Evolutionary conservation across 2,797 vertebrate genomes (phyloP).

Genomic region (Nannoperca obscura): DNA sequence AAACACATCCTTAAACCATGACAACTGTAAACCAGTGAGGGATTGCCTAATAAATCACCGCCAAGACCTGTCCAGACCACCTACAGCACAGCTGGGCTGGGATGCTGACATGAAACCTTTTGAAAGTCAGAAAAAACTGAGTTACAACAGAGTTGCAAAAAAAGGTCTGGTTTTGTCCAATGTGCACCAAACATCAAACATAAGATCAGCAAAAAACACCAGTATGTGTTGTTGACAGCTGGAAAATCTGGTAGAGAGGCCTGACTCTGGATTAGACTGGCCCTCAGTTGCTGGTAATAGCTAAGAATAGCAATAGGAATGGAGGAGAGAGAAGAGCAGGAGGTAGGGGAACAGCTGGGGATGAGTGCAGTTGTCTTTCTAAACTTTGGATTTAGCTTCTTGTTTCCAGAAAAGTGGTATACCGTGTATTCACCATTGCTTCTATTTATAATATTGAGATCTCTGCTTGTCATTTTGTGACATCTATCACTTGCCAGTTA

Average conservation of each 20-base stretch:
- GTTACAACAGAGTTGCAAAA: neutral
- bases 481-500: no score
- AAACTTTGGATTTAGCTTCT: conserved; percentile 1
- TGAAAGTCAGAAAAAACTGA: conserved; percentile 3
- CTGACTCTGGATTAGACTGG: neutral
- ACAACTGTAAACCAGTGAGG: conserved; percentile 17
- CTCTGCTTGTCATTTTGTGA: neutral
- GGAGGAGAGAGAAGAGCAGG: neutral
- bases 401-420: neutral
- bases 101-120: conserved; percentile 16
- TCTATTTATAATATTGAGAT: neutral
- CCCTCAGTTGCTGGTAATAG: neutral
- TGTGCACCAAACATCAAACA: neutral
- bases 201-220: neutral
- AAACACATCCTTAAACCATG: conserved; percentile 17
- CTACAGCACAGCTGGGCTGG: neutral
- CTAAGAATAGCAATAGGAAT: conserved; percentile 20
- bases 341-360: neutral
- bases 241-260: neutral
- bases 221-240: conserved; percentile 2
- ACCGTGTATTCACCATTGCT: neutral
- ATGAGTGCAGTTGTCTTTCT: neutral
- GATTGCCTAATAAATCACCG: conserved; percentile 28
- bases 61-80: conserved; percentile 4
- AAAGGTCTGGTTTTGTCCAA: neutral